Evolutionary conservation across 2,888 invertebrate genomes (phyloP).

Genomic region (Andricus quercusramuli): DNA sequence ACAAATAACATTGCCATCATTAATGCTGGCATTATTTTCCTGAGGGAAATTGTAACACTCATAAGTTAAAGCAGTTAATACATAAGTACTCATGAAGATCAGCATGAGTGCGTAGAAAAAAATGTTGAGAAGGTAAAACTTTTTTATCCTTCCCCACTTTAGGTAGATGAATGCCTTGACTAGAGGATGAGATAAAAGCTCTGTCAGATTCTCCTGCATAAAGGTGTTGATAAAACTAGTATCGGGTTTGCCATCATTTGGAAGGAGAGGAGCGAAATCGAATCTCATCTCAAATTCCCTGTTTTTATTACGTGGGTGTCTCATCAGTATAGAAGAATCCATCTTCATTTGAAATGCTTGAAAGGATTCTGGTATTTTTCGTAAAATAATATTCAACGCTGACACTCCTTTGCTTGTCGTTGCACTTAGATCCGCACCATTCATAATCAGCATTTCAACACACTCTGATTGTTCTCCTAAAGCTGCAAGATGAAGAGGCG

Average conservation of each 20-base stretch:
- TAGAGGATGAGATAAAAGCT: constrained; percentile 78
- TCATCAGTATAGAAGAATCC: constrained; percentile 74
- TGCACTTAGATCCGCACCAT: constrained; percentile 79
- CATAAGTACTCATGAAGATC: constrained; percentile 73
- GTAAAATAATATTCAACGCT: constrained; percentile 77
- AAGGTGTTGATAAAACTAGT: constrained; percentile 79
- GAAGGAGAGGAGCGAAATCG: constrained; percentile 75
- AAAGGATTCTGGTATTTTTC: constrained; percentile 78
- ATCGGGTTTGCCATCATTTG: constrained; percentile 74
- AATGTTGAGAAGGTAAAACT: constrained; percentile 76
- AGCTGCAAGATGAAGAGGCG: constrained; percentile 79
- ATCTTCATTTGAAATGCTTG: constrained; percentile 76
- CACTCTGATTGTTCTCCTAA: constrained; percentile 78
- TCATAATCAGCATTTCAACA: constrained; percentile 77
- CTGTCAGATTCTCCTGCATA: constrained; percentile 78
- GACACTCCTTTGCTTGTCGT: constrained; percentile 77
- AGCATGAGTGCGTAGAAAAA: constrained; percentile 73
- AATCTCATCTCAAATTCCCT: constrained; percentile 75
- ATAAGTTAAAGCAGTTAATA: constrained; percentile 53
- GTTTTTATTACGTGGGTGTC: constrained; percentile 71
- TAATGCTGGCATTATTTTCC: too few species aligned
- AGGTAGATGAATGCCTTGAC: constrained; percentile 79
- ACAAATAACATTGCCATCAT: too few species aligned
- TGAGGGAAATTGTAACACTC: too few species aligned
- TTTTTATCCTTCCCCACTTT: constrained; percentile 79